A percentile compares a stretch with the other conserved stretches of the same genome.
phyloP scores from a whole-genome alignment of 2,113 vertebrate genomes.

The Sorex araneus region DNA sequence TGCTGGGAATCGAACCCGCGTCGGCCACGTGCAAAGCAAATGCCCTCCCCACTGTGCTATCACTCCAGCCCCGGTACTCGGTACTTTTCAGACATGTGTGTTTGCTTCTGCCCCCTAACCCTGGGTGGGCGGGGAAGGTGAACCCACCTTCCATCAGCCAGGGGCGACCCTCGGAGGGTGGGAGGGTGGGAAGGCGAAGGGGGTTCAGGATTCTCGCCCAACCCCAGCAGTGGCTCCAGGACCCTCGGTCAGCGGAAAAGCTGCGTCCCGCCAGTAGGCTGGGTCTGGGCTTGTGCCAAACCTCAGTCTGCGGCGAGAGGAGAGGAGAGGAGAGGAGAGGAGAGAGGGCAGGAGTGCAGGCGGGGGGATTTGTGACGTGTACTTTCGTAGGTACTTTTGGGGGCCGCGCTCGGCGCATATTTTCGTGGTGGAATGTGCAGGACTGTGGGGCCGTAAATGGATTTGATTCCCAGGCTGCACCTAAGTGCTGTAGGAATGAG shows the following conservation, averaged over 20 bases:
- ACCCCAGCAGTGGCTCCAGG: background rate
- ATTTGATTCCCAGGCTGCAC: background rate
- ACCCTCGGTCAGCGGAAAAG: no score
- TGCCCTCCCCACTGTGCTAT: no score
- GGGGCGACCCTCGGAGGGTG: background rate
- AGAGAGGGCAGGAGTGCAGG: no score
- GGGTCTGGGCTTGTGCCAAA: background rate
- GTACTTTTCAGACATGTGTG: background rate
- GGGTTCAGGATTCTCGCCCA: no score
- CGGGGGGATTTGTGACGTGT: no score
- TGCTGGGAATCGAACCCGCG: no score
- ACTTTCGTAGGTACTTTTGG: fast-evolving
- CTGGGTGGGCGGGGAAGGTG: background rate
- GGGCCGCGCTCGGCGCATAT: fast-evolving
- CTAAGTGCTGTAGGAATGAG: background rate
- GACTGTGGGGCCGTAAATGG: no score
- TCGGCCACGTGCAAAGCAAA: no score
- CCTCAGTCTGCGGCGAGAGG: background rate
- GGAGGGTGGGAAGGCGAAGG: background rate
- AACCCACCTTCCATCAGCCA: background rate
- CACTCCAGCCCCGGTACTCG: no score
- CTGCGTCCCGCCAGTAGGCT: no score
- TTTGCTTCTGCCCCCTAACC: background rate
- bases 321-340: no score
- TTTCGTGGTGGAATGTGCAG: background rate